Evolutionary conservation across 2,113 vertebrate species (phyloP).

Genomic region (Tragelaphus buxtoni): DNA sequence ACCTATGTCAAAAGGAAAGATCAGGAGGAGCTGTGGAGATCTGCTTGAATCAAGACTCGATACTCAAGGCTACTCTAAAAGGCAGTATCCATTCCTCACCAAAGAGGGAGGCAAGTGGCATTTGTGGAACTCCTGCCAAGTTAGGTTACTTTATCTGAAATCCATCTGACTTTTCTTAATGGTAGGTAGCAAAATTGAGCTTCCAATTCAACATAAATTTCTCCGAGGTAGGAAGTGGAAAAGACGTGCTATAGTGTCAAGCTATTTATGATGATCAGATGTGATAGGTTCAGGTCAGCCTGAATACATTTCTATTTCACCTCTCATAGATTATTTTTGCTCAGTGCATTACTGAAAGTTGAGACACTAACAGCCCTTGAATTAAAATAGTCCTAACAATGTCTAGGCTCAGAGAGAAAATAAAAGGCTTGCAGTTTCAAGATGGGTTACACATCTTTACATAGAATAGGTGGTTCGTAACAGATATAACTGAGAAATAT

Average conservation of each 20-base stretch:
- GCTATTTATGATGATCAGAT: slow-evolving; percentile 44
- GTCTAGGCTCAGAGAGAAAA: slow-evolving; percentile 34
- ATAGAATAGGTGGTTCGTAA: neutral
- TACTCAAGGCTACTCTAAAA: neutral
- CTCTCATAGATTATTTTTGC: slow-evolving; percentile 42
- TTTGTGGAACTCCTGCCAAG: neutral
- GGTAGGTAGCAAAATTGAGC: slow-evolving; percentile 36
- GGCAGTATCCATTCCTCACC: neutral
- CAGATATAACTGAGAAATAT: neutral
- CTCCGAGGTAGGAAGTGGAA: slow-evolving; percentile 6
- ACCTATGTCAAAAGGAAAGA: neutral
- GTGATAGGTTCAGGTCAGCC: slow-evolving; percentile 38
- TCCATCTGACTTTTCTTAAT: neutral
- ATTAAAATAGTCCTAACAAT: slow-evolving; percentile 24
- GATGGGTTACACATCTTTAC: neutral
- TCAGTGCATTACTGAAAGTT: slow-evolving; percentile 23
- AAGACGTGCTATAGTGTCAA: neutral
- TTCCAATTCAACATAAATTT: slow-evolving; percentile 27
- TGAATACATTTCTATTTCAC: slow-evolving; percentile 42
- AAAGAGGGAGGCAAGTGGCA: neutral
- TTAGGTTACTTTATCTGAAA: neutral
- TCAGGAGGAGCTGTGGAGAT: neutral
- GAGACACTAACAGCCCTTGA: neutral
- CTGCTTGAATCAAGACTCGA: neutral
- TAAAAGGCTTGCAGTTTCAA: neutral